A percentile compares a stretch with the other conserved stretches of the same genome.
Conservation (phyloP, 2,113 vertebrate species). For the Nesoenas mayeri region DNA sequence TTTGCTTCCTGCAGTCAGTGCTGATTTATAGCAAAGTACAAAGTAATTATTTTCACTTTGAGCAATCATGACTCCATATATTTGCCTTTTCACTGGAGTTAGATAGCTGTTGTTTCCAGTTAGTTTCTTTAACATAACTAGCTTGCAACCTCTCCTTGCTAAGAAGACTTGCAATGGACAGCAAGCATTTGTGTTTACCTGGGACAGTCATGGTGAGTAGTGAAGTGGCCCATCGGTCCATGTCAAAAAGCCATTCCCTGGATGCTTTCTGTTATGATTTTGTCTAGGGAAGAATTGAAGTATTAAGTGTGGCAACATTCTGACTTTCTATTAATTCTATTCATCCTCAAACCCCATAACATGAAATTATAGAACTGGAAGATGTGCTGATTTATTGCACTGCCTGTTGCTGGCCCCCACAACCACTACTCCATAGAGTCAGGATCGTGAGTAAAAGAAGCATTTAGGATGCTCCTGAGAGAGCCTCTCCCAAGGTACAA, state of each 20-base stretch:
- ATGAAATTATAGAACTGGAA: not conserved
- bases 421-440: rapidly evolving
- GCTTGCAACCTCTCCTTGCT: not conserved
- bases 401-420: rapidly evolving
- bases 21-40: not conserved
- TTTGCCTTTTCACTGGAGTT: not conserved
- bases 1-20: not conserved
- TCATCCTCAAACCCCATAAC: not conserved
- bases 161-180: not conserved
- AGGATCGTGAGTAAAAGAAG: not conserved
- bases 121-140: not conserved
- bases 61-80: not conserved
- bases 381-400: not conserved
- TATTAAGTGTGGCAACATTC: not conserved
- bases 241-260: not conserved
- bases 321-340: not conserved
- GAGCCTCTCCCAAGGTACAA: not conserved
- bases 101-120: not conserved
- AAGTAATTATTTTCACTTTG: not conserved
- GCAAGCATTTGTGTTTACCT: not conserved
- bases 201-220: not conserved
- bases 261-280: not conserved
- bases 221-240: not conserved
- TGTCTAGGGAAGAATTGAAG: not conserved
- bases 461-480: not conserved